Base-by-base conservation (phyloP, 2,888 invertebrate genomes). In the Thymelicus sylvestris region DNA sequence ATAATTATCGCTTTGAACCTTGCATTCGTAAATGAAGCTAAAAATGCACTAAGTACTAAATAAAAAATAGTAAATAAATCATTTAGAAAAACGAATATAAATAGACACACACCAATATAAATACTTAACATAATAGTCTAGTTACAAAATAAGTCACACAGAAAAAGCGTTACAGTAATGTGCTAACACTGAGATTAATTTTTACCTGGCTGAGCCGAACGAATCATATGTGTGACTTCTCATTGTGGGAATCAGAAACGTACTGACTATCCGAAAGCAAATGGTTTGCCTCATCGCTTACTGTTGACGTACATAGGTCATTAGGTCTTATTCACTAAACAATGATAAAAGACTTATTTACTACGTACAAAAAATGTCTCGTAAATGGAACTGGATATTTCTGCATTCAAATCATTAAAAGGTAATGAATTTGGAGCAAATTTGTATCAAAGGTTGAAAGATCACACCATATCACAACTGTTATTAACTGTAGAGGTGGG, bases 171-270 rank as follows among this genome's bases (percentile, higher is more conserved):
- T 57, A 64, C 55, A 71, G 81, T 69, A 71, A 72, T 52, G 10
- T 65, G 73, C 64, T 66, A 74, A 71, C 67, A 72, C 77, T 73
- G 73, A 75, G 73, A 74, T 75, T 75, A 75, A 70, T 77, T 83
- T 81, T 92, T 93, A 93, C 93, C 93, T 93, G 93, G 87, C 90
- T 80, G 90, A 82, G 86, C 93, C 92, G 86, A 90, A 81, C 74
- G 92, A 86, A 86, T 93, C 92, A 87, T 89, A 92, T 12, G 92
- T 87, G 82, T 92, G 92, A 87, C 92, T 93, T 93, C 93, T 93
- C 93, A 93, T 93, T 82, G 85, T 90, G 86, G 86, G 82, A 83
- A 89, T 90, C 88, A 92, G 86, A 83, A 89, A 79, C 74, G 88
- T 81, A 93, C 93, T 93, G 93, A 92, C 82, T 79, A 89, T 78